Conservation (phyloP, 2,888 invertebrate genomes). For the Dexiosoma caninum region DNA sequence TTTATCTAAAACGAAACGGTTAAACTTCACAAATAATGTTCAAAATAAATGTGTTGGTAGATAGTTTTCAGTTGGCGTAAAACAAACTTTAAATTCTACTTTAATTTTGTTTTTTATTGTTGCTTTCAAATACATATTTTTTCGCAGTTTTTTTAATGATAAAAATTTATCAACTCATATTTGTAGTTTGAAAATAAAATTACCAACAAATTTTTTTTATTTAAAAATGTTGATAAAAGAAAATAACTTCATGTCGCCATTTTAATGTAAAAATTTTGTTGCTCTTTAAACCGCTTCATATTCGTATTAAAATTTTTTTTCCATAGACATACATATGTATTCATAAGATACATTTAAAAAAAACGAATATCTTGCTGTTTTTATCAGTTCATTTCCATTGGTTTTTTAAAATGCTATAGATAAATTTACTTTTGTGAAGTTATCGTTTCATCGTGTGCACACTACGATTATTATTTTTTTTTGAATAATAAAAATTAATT, state of each 20-base stretch:
- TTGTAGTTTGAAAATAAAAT: constrained; percentile 49
- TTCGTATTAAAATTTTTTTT: constrained; percentile 32
- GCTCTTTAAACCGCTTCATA: constrained; percentile 12
- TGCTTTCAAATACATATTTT: background rate
- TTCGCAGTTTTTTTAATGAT: constrained; percentile 30
- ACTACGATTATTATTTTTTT: background rate
- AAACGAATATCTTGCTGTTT: background rate
- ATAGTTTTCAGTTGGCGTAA: constrained; percentile 41
- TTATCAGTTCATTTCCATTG: background rate
- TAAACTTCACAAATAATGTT: constrained; percentile 53
- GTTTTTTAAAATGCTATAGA: constrained; percentile 45
- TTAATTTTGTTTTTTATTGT: constrained; percentile 12
- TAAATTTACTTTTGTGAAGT: constrained; percentile 32
- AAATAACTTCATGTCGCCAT: constrained; percentile 29
- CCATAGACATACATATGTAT: no score
- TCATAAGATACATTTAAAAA: constrained; percentile 21
- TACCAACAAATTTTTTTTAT: constrained; percentile 32
- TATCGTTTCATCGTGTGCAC: constrained; percentile 37
- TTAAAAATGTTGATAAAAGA: constrained; percentile 43
- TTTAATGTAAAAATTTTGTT: background rate
- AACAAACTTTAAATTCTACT: constrained; percentile 47
- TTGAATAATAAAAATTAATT: background rate
- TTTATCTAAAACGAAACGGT: constrained; percentile 58
- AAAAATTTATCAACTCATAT: constrained; percentile 63
- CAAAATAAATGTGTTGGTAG: constrained; percentile 50